Evolutionary conservation across 1,140 invertebrate genomes (phyloP).

Genomic region (Lucilia cuprina): DNA sequence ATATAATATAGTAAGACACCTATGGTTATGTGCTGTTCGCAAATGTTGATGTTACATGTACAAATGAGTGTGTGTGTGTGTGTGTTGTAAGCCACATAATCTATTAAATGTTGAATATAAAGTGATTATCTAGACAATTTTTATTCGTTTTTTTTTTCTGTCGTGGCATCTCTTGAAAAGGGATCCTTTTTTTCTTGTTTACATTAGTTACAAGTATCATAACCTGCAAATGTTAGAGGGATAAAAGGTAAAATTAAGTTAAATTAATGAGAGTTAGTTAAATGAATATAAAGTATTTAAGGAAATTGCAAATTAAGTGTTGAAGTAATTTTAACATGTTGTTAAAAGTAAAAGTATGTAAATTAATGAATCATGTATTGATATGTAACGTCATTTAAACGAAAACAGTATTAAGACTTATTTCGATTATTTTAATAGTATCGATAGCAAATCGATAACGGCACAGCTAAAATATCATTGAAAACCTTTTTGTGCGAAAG

Average conservation of each 20-base stretch:
- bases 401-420: no score
- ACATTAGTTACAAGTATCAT: neutral
- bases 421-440: no score
- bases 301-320: slow-evolving; percentile 7
- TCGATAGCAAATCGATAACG: no score
- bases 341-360: neutral
- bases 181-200: neutral
- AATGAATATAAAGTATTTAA: slow-evolving; percentile 4
- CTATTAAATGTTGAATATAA: slow-evolving; percentile 34
- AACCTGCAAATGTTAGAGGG: neutral
- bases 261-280: no score
- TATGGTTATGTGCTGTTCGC: slow-evolving; percentile 13
- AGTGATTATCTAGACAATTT: slow-evolving; percentile 29
- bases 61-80: neutral
- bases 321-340: neutral
- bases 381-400: no score
- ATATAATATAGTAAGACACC: slow-evolving; percentile 13
- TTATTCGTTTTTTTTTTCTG: neutral
- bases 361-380: neutral
- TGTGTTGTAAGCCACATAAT: slow-evolving; percentile 21
- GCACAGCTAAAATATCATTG: no score
- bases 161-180: neutral
- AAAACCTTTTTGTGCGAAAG: no score
- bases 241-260: slow-evolving; percentile 1
- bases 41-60: neutral